Percentiles rank a stretch among this genome's conserved stretches.
Evolutionary conservation across 2,888 invertebrate genomes (phyloP).

Genomic region (Ypsolopha sequella): DNA sequence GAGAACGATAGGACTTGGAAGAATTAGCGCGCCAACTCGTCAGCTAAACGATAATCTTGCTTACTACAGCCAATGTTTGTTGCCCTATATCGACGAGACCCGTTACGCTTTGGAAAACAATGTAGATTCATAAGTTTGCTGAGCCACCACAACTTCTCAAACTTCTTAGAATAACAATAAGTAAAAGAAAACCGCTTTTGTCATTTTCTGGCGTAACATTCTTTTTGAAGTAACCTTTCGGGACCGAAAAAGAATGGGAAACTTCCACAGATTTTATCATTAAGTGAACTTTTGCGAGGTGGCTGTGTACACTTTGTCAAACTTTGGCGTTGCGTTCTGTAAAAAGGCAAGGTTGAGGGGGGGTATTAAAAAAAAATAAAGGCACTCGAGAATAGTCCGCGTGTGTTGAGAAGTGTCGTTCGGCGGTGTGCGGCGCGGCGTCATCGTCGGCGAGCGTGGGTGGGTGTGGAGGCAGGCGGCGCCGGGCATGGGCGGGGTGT

Average conservation of each 20-base stretch:
- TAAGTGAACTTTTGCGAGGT: conserved; percentile 15
- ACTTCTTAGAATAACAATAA: neutral
- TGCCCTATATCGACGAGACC: no score
- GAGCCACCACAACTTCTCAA: no score
- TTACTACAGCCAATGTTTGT: no score
- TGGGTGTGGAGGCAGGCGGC: conserved; percentile 47
- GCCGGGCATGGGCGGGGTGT: conserved; percentile 49
- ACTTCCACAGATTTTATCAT: conserved; percentile 17
- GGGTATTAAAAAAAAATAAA: conserved; percentile 36
- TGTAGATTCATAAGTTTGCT: no score
- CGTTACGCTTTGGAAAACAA: no score
- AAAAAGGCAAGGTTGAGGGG: conserved; percentile 19
- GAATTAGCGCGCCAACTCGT: neutral
- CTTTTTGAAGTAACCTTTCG: neutral
- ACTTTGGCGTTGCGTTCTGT: conserved; percentile 25
- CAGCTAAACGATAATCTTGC: neutral
- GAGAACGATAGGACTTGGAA: neutral
- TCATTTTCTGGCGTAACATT: neutral
- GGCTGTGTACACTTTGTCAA: conserved; percentile 19
- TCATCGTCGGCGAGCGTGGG: conserved; percentile 31
- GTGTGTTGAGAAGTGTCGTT: conserved; percentile 24
- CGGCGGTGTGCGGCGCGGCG: conserved; percentile 19
- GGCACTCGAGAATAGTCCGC: conserved; percentile 26
- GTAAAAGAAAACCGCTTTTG: neutral
- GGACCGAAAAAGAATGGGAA: conserved; percentile 6